Percentiles rank a stretch among this genome's conserved stretches.
phyloP scores from a whole-genome alignment of 2,888 invertebrate species.

The Stenoptilia bipunctidactyla region DNA sequence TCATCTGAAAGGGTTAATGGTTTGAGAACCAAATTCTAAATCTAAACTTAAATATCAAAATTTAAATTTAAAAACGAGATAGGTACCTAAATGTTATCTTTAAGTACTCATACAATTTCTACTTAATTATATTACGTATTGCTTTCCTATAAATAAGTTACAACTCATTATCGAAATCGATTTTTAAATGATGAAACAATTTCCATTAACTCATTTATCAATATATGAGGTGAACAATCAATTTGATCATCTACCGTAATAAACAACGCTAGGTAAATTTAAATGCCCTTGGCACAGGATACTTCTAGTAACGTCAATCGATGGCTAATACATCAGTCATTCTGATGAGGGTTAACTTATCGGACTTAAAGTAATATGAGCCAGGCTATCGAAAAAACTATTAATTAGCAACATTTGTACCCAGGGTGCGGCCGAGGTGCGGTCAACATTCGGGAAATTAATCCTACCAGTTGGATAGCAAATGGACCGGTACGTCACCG shows the following conservation, averaged over 20 bases:
- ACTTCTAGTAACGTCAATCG: neutral
- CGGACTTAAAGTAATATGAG: slow-evolving; percentile 55
- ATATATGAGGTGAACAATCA: slow-evolving; percentile 18
- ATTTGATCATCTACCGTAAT: slow-evolving; percentile 2
- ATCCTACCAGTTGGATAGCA: slow-evolving; percentile 49
- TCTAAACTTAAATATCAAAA: too few relatives aligned
- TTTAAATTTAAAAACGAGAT: too few relatives aligned
- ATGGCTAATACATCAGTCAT: neutral
- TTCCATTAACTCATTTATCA: slow-evolving; percentile 23
- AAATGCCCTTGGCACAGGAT: neutral
- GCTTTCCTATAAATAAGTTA: too few relatives aligned
- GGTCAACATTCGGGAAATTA: slow-evolving; percentile 64
- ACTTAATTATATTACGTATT: too few relatives aligned
- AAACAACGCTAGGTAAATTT: neutral
- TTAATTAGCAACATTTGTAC: slow-evolving; percentile 49
- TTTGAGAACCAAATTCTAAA: slow-evolving; percentile 12
- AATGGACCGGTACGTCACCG: slow-evolving; percentile 28
- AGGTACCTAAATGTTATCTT: too few relatives aligned
- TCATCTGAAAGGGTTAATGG: slow-evolving; percentile 49
- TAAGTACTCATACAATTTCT: too few relatives aligned
- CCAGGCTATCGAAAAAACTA: slow-evolving; percentile 54
- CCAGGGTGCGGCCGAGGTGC: slow-evolving; percentile 54
- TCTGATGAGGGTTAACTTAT: slow-evolving; percentile 25
- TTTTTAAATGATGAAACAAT: slow-evolving; percentile 12
- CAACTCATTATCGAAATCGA: slow-evolving; percentile 6